Evolutionary conservation across 2,888 invertebrate species (phyloP), one percentile per base, ranked within the genome.

Genomic region (Hypercompe scribonia): DNA sequence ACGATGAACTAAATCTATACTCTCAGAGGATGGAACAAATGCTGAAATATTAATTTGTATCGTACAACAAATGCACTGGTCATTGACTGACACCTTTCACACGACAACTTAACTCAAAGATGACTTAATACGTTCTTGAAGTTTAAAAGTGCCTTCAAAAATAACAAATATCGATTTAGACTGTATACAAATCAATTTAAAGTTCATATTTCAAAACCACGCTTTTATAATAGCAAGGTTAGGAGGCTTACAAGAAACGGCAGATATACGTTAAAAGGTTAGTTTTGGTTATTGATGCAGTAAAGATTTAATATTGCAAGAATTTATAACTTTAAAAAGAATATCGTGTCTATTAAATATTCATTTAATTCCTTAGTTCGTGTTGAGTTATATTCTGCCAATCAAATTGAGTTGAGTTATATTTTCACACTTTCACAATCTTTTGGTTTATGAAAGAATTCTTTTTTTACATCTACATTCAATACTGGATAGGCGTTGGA

Each of bases 121-220:
- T 66, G 46, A 66, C 66, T 66, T 33, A 66, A 66, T 66, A 66
- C 24, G 42, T 66, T 28, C 66, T 66, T 66, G 46, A 66, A 31
- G 24, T 31, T 21, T 39, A 66, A 66, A 66, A 66, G 31, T 31
- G 61, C 61, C 31, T 61, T 61, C 61, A 61, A 61, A 1, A 31
- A 15, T 5, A 61, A 31, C 31, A 61, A 31, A 28, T 2, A 61
- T 31, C 4, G 18, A 31, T 61, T 61, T 61, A 31, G 61, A 61
- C 31, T 31, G 31, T 61, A 61, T 31, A 1, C 1, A 1, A 2
- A 13, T 31, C 31, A 18, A 5, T 1, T 18, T 61, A 61, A 61
- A 31, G 61, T 61, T 31, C 31, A 61, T 31, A 18, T 18, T 61
- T 31, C 15, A 61, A 7, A 28, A 58, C 58, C 15, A 61, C 11